These are phyloP conservation scores for Halcyon leucocephala DNA, from an alignment of 2,797 vertebrate species.

Conservation along the genomic window DNA sequence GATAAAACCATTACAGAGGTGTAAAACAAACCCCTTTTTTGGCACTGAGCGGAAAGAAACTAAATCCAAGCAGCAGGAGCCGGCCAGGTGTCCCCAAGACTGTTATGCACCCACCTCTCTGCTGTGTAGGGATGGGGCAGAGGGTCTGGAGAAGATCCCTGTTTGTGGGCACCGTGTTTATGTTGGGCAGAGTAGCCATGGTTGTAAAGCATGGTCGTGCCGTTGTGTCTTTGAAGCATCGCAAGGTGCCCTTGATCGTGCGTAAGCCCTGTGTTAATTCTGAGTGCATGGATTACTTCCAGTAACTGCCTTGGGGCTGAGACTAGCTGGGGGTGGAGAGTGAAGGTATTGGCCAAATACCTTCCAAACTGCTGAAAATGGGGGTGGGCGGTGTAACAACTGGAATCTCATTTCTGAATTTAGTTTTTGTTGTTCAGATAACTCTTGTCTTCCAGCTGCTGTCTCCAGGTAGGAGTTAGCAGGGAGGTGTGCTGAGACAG, in stretches of 20 bases:
- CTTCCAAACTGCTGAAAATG: background rate
- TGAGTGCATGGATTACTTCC: background rate
- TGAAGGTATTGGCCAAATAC: background rate
- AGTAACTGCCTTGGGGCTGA: background rate
- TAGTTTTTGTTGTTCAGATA: background rate
- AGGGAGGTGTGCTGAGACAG: background rate
- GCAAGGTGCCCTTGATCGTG: background rate
- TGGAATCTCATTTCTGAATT: background rate
- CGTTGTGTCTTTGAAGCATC: background rate
- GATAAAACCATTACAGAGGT: background rate
- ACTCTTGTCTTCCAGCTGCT: background rate
- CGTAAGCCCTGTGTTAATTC: background rate
- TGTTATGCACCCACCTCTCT: accelerated
- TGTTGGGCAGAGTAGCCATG: background rate
- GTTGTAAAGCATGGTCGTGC: accelerated
- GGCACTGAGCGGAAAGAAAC: background rate
- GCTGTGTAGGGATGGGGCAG: accelerated
- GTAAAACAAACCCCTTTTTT: background rate
- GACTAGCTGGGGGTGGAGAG: accelerated
- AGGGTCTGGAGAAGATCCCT: background rate
- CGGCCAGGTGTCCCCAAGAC: accelerated
- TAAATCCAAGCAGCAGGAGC: background rate
- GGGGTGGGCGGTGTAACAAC: background rate
- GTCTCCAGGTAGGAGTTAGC: background rate
- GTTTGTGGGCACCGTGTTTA: accelerated